phyloP scores from a whole-genome alignment of 2,797 vertebrate genomes.

The Microhierax caerulescens region DNA sequence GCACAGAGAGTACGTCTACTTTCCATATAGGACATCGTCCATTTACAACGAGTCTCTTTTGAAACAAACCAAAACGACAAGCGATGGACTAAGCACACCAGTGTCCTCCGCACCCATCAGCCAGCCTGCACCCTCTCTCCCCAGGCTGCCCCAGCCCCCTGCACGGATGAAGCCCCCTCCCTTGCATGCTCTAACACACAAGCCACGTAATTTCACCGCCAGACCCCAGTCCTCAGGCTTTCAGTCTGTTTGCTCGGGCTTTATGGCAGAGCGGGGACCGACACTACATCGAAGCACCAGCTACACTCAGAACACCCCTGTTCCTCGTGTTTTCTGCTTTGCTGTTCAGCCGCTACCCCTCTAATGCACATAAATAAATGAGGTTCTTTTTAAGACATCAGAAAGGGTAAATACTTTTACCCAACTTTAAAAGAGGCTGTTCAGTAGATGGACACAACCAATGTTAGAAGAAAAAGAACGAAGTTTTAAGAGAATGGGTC shows the following conservation, averaged over 20 bases:
- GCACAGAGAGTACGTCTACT: neutral
- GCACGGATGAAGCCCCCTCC: neutral
- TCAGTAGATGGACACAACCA: neutral
- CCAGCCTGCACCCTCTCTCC: neutral
- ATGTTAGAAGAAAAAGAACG: too few species aligned
- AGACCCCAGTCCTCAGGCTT: neutral
- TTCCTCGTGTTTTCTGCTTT: neutral
- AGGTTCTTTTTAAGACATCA: neutral
- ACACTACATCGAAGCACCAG: neutral
- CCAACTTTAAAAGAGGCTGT: neutral
- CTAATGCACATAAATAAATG: neutral
- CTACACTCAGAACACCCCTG: neutral
- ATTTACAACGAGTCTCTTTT: neutral
- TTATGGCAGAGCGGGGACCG: neutral
- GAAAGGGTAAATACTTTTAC: neutral
- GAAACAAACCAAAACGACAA: neutral
- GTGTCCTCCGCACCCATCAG: accelerated
- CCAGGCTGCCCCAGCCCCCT: neutral
- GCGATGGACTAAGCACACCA: accelerated
- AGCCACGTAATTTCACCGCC: accelerated
- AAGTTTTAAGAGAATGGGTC: accelerated
- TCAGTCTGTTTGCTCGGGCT: neutral
- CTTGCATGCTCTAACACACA: neutral
- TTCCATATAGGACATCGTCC: accelerated
- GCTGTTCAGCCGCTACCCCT: accelerated